Evolutionary conservation across 2,113 vertebrate species (phyloP), one percentile per base, ranked within the genome.

Genomic region (Scortum barcoo): DNA sequence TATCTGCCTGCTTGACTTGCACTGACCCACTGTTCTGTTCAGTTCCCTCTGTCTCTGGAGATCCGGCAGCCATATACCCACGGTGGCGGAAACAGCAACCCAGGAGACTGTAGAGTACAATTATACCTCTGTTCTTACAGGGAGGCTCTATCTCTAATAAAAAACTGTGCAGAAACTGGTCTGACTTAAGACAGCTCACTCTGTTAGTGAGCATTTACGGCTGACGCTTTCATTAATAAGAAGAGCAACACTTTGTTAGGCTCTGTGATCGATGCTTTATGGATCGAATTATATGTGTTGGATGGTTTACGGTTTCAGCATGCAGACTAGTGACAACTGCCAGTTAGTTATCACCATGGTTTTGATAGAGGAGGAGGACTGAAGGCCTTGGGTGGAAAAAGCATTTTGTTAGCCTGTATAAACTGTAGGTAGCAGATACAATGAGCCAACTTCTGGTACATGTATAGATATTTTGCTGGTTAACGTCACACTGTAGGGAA

Each of bases 21-120:
- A 66, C 46, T 76, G 60, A 79, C 60, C 53, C 46, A 72, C 46
- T 89, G 54, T 74, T 58, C 83, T 68, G 57, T 50, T 76, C 54
- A 54, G 33, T 62, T 76, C 40, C 56, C n/a, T 28, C 26, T 69
- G 53, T 58, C 54, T 72, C 68, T 50, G n/a, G 30, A 62, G 38
- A 66, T n/a, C 48, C 20, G 26, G 56, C n/a, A 60, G 60, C 26
- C 13, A 38, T 17, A 17, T 46, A 60, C 6, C 14, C 38, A 51
- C 36, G 56, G 36, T 17, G 8, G n/a, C 7, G 5, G 22, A 80
- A 72, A 72, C 19, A 46, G n/a, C 17, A 38, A 62, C 33, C 6
- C 48, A 56, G 51, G 61, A 65, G 58, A 65, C 13, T 50, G 11
- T 10, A 19, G 24, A 46, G 22, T 56, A 20, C 9, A 54, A 58